These are phyloP conservation scores for Palaemon carinicauda DNA, from an alignment of 1,140 invertebrate species.

Conservation along the genomic window DNA sequence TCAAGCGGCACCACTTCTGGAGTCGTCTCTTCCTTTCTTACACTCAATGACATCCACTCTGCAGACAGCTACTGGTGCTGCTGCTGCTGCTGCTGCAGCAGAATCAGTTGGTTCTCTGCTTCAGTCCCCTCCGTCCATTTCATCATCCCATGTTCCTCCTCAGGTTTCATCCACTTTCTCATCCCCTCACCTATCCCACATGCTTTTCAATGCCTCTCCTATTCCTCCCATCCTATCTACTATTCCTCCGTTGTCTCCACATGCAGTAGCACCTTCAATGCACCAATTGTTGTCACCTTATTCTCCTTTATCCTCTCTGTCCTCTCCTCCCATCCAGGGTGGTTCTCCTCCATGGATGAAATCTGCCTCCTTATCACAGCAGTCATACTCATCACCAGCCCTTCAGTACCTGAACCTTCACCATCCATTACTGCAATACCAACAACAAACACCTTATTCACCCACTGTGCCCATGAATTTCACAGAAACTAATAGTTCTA, in stretches of 20 bases:
- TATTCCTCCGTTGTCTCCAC: background rate
- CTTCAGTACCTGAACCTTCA: constrained; percentile 53
- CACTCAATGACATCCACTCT: background rate
- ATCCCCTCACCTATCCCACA: background rate
- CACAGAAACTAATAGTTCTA: constrained; percentile 15
- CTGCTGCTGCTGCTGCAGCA: background rate
- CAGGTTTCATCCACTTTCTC: background rate
- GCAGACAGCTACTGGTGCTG: background rate
- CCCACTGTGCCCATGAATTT: constrained; percentile 2
- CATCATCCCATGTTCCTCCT: background rate
- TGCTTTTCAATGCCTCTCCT: background rate
- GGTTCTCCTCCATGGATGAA: constrained; percentile 22
- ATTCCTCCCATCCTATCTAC: background rate
- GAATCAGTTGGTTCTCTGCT: background rate
- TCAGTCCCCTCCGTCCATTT: background rate
- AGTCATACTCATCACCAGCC: constrained; percentile 16
- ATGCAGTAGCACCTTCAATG: background rate
- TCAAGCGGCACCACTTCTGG: constrained; percentile 11
- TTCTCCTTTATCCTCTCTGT: constrained; percentile 1
- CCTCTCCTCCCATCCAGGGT: background rate
- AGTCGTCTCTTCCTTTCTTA: background rate
- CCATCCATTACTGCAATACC: constrained; percentile 15
- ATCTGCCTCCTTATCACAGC: constrained; percentile 5
- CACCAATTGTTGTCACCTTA: background rate
- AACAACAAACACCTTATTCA: background rate